Conservation (phyloP, 2,113 vertebrate species). For the Columba janthina region DNA sequence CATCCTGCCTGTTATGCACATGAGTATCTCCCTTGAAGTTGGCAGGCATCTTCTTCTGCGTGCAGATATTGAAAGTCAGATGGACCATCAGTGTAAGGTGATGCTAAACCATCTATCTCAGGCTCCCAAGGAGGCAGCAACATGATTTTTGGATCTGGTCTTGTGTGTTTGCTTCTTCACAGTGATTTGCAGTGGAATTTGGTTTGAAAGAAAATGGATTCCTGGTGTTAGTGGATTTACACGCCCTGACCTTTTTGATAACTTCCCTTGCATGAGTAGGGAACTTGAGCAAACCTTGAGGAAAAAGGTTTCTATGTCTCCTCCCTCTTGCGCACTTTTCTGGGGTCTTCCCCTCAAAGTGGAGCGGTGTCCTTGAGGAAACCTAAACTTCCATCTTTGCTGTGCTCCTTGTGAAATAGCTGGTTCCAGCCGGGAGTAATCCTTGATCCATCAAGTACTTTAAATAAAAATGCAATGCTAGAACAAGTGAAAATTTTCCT, state of each 20-base stretch:
- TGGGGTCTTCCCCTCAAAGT: not conserved
- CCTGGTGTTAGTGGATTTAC: not conserved
- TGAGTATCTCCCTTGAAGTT: not conserved
- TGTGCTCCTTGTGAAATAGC: not conserved
- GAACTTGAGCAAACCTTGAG: not conserved
- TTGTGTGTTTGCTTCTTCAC: not conserved
- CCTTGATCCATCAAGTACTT: not conserved
- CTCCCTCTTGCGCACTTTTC: not conserved
- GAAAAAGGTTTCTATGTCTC: not conserved
- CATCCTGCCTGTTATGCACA: not conserved
- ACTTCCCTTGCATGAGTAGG: not conserved
- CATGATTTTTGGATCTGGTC: not conserved
- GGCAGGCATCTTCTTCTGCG: rapidly evolving
- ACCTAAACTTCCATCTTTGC: not conserved
- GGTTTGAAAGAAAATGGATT: not conserved
- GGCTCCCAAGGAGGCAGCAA: not conserved
- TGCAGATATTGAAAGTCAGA: not conserved
- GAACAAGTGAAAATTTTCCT: not conserved
- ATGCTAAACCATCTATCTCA: not conserved
- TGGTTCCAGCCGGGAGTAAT: not conserved
- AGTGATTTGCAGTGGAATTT: not conserved
- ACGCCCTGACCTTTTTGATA: not conserved
- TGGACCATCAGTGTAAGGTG: not conserved
- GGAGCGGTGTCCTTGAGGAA: not conserved
- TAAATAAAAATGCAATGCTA: not conserved